Evolutionary conservation across 2,113 vertebrate genomes (phyloP), one percentile per base, ranked within the genome.

Genomic region (Carlito syrichta): DNA sequence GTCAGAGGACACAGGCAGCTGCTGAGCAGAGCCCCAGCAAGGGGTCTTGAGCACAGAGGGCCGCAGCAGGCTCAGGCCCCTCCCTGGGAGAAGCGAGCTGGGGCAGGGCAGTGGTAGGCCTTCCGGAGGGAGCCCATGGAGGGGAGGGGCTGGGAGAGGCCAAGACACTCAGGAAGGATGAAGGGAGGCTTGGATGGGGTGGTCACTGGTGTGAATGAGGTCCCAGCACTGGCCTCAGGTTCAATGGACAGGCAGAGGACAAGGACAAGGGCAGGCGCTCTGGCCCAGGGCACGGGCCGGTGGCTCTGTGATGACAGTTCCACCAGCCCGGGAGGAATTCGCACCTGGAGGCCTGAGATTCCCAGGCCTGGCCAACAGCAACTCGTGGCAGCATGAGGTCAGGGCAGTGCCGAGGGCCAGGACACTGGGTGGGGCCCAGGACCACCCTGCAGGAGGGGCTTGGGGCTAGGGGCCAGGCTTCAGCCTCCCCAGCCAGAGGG

Each of bases 281-380:
- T 79, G 83, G 89, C 63, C 30, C 17, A 20, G 43, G 69, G 5
- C 23, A 0, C 9, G 4, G 58, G 35, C 23, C 4, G 9, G 6
- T 22, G 22, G 48, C 69, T 81, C 86, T 77, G 79, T 0, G 2
- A 38, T 86, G 94, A 95, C 90, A 97, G 86, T 91, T n/a, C 90
- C 82, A 76, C 79, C 66, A 96, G 88, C 78, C 62, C 2, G 16
- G 56, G 60, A 97, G 50, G 93, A 95, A 94, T 96, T 96, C 91
- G 94, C 82, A 62, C 89, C 79, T 76, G 12, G 48, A 96, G 69
- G 85, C 76, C 97, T 14, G 32, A 92, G 71, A 97, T 96, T 94
- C 95, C 69, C 1, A 32, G 50, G n/a, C 43, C 78, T 20, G 13
- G 92, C 89, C 97, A 87, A 89, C 0, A 77, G 74, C 83, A 52